A percentile compares a stretch with the other conserved stretches of the same genome.
Conservation (phyloP, 2,113 vertebrate genomes). For the Microcebus jonahi region DNA sequence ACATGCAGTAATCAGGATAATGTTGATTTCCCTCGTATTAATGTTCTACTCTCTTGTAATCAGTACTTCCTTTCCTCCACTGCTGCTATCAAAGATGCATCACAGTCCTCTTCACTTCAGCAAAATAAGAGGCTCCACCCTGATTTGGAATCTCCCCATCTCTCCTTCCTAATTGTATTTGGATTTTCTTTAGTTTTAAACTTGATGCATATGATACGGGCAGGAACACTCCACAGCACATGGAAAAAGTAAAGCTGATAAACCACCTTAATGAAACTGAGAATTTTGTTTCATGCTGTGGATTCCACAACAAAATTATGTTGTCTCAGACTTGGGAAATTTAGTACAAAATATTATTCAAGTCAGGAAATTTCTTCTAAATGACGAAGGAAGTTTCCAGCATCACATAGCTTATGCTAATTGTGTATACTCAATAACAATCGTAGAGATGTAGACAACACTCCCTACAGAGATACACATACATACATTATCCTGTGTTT, state of each 20-base stretch:
- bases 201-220: slow-evolving; percentile 42
- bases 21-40: background rate
- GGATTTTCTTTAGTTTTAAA: slow-evolving; percentile 49
- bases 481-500: background rate
- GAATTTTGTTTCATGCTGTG: slow-evolving; percentile 45
- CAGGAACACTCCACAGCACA: background rate
- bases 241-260: slow-evolving; percentile 52
- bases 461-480: background rate
- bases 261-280: background rate
- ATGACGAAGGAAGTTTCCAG: slow-evolving; percentile 44
- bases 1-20: slow-evolving; percentile 22
- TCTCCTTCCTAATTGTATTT: slow-evolving; percentile 6
- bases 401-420: background rate
- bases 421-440: background rate
- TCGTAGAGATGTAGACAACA: background rate
- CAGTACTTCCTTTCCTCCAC: slow-evolving; percentile 45
- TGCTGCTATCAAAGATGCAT: background rate
- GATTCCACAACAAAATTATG: slow-evolving; percentile 45
- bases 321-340: slow-evolving; percentile 51
- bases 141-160: background rate
- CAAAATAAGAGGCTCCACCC: background rate
- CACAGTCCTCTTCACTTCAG: background rate
- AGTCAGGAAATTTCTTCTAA: slow-evolving; percentile 54
- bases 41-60: slow-evolving; percentile 3
- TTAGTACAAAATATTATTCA: slow-evolving; percentile 29